A percentile compares a stretch with the other conserved stretches of the same genome.
These are phyloP conservation scores for Pomacea maculata DNA, from an alignment of 1,140 invertebrate genomes.

Conservation along the genomic window DNA sequence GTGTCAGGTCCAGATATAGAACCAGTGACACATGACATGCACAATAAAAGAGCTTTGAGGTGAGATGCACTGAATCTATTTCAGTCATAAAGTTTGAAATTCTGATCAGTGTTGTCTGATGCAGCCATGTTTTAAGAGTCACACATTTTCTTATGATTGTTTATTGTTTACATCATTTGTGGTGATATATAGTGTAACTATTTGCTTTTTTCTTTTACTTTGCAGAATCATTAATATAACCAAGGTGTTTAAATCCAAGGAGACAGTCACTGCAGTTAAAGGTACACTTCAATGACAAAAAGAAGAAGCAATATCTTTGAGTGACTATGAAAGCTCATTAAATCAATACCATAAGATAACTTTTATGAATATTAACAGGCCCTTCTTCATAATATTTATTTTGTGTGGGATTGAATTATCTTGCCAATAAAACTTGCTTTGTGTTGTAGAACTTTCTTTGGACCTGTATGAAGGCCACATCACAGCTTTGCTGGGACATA, in stretches of 20 bases:
- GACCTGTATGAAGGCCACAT: slow-evolving; percentile 82
- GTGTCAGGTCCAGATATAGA: slow-evolving; percentile 72
- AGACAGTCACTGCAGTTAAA: slow-evolving; percentile 55
- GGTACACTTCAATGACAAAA: slow-evolving; percentile 29
- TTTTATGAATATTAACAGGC: too few species aligned
- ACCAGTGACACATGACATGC: slow-evolving; percentile 72
- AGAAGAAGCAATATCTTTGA: too few species aligned
- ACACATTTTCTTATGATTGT: neutral
- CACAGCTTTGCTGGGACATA: slow-evolving; percentile 87
- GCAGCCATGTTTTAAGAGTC: too few species aligned
- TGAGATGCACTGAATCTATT: neutral
- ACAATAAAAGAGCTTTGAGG: slow-evolving; percentile 10
- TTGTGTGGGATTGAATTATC: too few species aligned
- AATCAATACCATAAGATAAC: too few species aligned
- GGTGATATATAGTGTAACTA: neutral
- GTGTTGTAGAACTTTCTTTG: slow-evolving; percentile 62
- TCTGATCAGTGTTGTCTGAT: too few species aligned
- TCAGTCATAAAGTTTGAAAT: too few species aligned
- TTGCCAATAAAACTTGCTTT: neutral
- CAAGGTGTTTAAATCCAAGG: slow-evolving; percentile 72
- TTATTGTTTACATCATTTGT: neutral
- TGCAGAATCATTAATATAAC: slow-evolving; percentile 75
- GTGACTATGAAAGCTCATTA: too few species aligned
- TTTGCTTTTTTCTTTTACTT: neutral
- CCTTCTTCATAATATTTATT: too few species aligned